Base-by-base conservation (phyloP, 2,888 invertebrate genomes). In the Acrocera orbiculus region DNA sequence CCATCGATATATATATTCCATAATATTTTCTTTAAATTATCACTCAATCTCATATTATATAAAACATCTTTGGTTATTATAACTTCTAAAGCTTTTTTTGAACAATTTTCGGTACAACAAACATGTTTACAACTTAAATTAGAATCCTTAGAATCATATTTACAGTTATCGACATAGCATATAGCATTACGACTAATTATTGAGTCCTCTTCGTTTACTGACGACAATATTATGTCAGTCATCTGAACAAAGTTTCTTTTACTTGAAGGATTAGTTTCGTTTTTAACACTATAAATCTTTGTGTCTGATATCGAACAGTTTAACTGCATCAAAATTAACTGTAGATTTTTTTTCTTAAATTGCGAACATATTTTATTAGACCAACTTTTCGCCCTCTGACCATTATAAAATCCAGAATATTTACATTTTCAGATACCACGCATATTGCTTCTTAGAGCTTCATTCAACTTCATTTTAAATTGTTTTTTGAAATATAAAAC, bases 331-430 rank as follows among this genome's bases (percentile, higher is more conserved):
- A n/a, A n/a, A n/a, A n/a, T n/a, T n/a, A n/a, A n/a, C n/a, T n/a
- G n/a, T n/a, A n/a, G n/a, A n/a, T n/a, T n/a, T n/a, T n/a, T n/a
- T n/a, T n/a, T n/a, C n/a, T n/a, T n/a, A n/a, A n/a, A n/a, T n/a
- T n/a, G n/a, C n/a, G 70, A 69, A 51, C 79, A 80, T 10, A 64
- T 57, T 50, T 72, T 73, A 50, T 78, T 79, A 53, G 78, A 78
- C 50, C 80, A 79, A 41, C 67, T 67, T 15, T 69, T 61, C n/a
- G 78, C 75, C 34, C 81, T 62, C 2, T 77, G 78, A 3, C 82
- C 82, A 56, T 80, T 83, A 40, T 70, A 70, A 2, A 69, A 69
- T 0, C 77, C 76, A 60, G 82, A 85, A 47, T 74, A 74, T 1
- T 69, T 69, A 49, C 82, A 85, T 48, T 74, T 76, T 43, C 74